A percentile compares a stretch with the other conserved stretches of the same genome.
Conservation (phyloP, 2,888 invertebrate species). For the Dendrolimus pini region DNA sequence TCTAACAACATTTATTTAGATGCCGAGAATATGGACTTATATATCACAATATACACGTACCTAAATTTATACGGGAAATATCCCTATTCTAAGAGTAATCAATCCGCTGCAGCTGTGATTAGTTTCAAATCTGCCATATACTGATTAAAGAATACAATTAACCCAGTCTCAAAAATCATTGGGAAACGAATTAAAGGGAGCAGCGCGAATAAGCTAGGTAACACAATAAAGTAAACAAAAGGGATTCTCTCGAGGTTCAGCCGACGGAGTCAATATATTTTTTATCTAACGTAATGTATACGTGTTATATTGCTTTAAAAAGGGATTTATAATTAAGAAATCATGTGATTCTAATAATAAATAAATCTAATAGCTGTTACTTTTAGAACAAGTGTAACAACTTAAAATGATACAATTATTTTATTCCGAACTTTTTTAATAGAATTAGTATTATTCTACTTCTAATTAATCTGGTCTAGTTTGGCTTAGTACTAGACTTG, state of each 20-base stretch:
- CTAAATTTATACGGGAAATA: too few relatives aligned
- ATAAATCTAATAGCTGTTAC: too few relatives aligned
- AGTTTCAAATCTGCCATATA: conserved; percentile 73
- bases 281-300: neutral
- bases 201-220: neutral
- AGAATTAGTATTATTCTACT: too few relatives aligned
- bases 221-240: neutral
- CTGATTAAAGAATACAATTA: conserved; percentile 60
- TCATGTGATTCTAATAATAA: neutral
- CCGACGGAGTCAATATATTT: too few relatives aligned
- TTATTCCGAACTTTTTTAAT: too few relatives aligned
- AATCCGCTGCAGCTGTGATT: conserved; percentile 44
- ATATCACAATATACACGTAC: too few relatives aligned
- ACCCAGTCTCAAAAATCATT: neutral
- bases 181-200: neutral
- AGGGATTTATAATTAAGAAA: neutral
- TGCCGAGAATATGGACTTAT: too few relatives aligned
- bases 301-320: neutral
- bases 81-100: conserved; percentile 2
- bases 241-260: neutral
- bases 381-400: too few relatives aligned
- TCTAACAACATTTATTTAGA: too few relatives aligned
- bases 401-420: too few relatives aligned
- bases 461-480: too few relatives aligned
- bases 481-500: too few relatives aligned